phyloP scores from a whole-genome alignment of 1,140 invertebrate genomes.

The Cataglyphis hispanica region DNA sequence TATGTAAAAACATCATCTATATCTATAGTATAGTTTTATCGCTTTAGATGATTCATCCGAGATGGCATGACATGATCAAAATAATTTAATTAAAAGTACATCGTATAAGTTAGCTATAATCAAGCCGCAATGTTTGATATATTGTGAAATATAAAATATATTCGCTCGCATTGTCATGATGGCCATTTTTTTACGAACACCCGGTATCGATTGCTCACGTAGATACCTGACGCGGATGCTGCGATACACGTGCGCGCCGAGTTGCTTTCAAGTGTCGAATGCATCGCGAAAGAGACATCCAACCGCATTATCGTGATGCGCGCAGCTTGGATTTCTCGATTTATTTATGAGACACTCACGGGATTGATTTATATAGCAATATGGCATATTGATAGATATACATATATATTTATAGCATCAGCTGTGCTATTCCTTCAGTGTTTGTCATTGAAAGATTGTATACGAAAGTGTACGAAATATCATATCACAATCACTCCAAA shows the following conservation, averaged over 20 bases:
- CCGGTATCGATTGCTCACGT: slow-evolving; percentile 10
- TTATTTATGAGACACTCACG: slow-evolving; percentile 39
- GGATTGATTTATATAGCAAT: slow-evolving; percentile 48
- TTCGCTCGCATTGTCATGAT: background rate
- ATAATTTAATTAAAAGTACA: slow-evolving; percentile 13
- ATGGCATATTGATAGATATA: slow-evolving; percentile 34
- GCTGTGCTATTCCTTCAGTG: background rate
- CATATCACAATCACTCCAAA: background rate
- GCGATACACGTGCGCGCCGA: slow-evolving; percentile 18
- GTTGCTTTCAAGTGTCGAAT: slow-evolving; percentile 48
- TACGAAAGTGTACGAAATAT: background rate
- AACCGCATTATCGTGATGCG: slow-evolving; percentile 38
- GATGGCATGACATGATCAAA: too few relatives aligned
- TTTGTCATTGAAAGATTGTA: slow-evolving; percentile 39
- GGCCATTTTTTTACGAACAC: slow-evolving; percentile 14
- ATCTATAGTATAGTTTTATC: slow-evolving; percentile 15
- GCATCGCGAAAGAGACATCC: slow-evolving; percentile 36
- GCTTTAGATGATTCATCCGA: background rate
- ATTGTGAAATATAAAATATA: slow-evolving; percentile 33
- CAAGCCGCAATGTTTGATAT: slow-evolving; percentile 11
- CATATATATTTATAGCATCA: slow-evolving; percentile 4
- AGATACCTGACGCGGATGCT: background rate
- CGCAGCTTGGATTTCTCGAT: slow-evolving; percentile 13
- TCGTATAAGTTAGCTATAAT: background rate
- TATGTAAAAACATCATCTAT: background rate